Base-by-base conservation (phyloP, 1,140 invertebrate species). In the Leptinotarsa undecemlineata region DNA sequence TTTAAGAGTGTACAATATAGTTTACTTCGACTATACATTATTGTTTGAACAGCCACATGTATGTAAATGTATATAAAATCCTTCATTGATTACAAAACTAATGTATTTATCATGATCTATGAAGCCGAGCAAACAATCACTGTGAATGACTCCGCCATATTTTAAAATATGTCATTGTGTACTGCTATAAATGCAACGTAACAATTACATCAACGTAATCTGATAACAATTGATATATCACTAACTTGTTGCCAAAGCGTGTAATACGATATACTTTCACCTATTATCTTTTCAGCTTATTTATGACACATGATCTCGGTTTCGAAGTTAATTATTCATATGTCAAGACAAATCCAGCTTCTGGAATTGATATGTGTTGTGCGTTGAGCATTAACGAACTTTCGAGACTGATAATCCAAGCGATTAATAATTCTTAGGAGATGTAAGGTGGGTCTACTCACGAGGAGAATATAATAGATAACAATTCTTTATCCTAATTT, bases 161-260 rank as follows among this genome's bases (percentile, higher is more conserved):
- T 57, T 57, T 57, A 15, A 19, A 15, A 57, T 57, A 57, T 57
- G n/a, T 17, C 14, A 57, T 57, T 19, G 51, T 17, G 17, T 57
- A 8, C n/a, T 13, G n/a, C 26, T 57, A 17, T 57, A 8, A 57
- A 57, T 57, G 51, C 13, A 57, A 57, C 51, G 51, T 57, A 57
- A 57, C 51, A 57, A 57, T 57, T 57, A 57, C 51, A 57, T 57
- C 51, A 57, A 57, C 51, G n/a, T 57, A 19, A 57, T 57, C 51
- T 57, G 51, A 57, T 57, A 57, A 57, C 51, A 57, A 57, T 14
- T 57, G 51, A 57, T 57, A 57, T 57, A 57, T 57, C 51, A 57
- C 51, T 57, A 19, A 57, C 51, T 57, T 19, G 51, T 57, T 57
- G 13, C 15, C 51, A 57, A 57, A n/a, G 51, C n/a, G 51, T 57